Conservation (phyloP, 2,113 vertebrate genomes). For the Chauna torquata region DNA sequence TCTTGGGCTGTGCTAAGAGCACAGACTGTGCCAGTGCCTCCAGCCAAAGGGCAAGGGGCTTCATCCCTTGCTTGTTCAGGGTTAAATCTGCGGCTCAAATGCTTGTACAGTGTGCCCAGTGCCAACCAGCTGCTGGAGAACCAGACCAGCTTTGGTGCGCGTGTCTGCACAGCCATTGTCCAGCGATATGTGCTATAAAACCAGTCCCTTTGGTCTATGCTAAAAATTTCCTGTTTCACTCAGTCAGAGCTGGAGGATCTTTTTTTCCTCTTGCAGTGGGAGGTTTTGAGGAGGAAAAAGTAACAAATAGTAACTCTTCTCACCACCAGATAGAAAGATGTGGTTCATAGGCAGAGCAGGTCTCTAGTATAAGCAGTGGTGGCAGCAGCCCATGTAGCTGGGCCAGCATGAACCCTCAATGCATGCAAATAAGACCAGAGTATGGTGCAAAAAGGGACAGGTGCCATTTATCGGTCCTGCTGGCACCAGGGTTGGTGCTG, state of each 20-base stretch:
- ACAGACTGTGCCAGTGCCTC: background rate
- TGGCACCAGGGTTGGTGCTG: background rate
- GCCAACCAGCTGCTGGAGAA: background rate
- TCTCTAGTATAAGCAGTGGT: background rate
- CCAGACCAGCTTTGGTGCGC: background rate
- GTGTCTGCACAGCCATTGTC: background rate
- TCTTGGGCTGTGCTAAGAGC: background rate
- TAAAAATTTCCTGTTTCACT: background rate
- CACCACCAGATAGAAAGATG: background rate
- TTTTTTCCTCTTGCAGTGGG: background rate
- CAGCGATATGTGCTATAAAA: rapidly evolving
- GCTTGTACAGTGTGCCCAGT: no score
- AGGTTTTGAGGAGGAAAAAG: background rate
- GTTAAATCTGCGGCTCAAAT: background rate
- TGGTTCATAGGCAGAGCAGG: rapidly evolving
- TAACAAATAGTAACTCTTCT: background rate
- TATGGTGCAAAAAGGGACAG: background rate
- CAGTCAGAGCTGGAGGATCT: background rate
- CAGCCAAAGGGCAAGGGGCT: no score
- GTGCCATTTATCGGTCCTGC: background rate
- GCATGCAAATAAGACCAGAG: background rate
- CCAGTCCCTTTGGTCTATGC: background rate
- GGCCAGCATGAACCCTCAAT: background rate
- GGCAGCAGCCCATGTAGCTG: background rate
- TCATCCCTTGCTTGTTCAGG: background rate